Conservation (phyloP, 1,140 invertebrate genomes). For the Eulimnadia texana region DNA sequence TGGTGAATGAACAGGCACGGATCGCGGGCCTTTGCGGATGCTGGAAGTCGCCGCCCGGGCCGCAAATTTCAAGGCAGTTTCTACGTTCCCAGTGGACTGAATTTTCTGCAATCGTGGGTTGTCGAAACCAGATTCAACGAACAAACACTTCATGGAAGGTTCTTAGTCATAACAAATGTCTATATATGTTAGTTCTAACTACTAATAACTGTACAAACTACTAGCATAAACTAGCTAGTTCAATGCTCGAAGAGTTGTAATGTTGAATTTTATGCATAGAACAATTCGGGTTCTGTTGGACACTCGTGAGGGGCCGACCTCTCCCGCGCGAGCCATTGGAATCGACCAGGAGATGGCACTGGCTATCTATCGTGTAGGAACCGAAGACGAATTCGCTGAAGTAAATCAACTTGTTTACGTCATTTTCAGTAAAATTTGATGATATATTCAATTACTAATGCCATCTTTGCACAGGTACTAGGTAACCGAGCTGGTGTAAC, state of each 20-base stretch:
- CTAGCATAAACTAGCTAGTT: too few relatives aligned
- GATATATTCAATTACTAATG: neutral
- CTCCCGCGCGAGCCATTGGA: constrained; percentile 7
- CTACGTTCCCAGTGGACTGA: constrained; percentile 4
- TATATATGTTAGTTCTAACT: neutral
- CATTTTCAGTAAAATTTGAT: neutral
- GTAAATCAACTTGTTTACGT: neutral
- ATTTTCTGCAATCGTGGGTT: constrained; percentile 8
- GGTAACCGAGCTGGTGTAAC: constrained; percentile 13
- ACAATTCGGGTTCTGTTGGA: constrained; percentile 14
- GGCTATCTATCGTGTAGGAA: constrained; percentile 16
- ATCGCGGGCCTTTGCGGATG: neutral
- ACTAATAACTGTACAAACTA: too few relatives aligned
- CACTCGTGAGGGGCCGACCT: neutral
- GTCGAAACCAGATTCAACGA: constrained; percentile 10
- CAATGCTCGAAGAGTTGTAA: neutral
- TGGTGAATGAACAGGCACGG: constrained; percentile 5
- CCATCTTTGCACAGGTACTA: constrained; percentile 6
- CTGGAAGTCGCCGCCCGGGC: neutral
- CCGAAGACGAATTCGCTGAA: constrained; percentile 17
- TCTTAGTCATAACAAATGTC: neutral
- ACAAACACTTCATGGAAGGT: constrained; percentile 10
- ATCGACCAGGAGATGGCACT: constrained; percentile 14
- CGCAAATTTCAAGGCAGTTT: constrained; percentile 1
- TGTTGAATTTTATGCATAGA: neutral